Evolutionary conservation across 1,140 invertebrate species (phyloP).

Genomic region (Ladona fulva): DNA sequence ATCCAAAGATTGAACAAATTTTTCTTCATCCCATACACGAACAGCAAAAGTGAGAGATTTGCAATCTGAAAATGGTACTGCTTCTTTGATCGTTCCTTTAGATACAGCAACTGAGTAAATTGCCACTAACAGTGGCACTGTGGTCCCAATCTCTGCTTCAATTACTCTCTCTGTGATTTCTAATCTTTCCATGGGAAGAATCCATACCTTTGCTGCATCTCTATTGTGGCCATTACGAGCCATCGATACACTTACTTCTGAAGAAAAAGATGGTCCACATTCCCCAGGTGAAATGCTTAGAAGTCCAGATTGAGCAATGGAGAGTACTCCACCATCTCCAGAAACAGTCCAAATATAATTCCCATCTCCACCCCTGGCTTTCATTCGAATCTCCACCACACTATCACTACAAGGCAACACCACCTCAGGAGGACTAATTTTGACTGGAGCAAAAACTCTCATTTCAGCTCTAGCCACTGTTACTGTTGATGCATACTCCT

Average conservation of each 20-base stretch:
- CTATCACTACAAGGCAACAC: neutral
- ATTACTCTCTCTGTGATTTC: neutral
- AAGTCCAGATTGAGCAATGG: neutral
- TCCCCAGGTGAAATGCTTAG: neutral
- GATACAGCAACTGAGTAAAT: neutral
- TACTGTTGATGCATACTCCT: neutral
- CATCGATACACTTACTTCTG: neutral
- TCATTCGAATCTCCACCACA: neutral
- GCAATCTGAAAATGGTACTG: neutral
- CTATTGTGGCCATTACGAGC: neutral
- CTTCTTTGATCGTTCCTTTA: neutral
- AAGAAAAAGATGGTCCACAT: neutral
- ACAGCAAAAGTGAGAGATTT: neutral
- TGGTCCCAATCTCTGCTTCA: neutral
- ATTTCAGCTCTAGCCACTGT: neutral
- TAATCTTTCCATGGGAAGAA: neutral
- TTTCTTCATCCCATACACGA: neutral
- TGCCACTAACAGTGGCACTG: neutral
- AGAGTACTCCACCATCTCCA: neutral
- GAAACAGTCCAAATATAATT: neutral
- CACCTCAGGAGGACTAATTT: neutral
- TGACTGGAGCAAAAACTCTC: neutral
- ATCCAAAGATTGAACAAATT: neutral
- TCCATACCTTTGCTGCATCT: neutral
- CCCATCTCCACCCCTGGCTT: neutral